phyloP scores from a whole-genome alignment of 2,888 invertebrate genomes.

The Metalampra italica region DNA sequence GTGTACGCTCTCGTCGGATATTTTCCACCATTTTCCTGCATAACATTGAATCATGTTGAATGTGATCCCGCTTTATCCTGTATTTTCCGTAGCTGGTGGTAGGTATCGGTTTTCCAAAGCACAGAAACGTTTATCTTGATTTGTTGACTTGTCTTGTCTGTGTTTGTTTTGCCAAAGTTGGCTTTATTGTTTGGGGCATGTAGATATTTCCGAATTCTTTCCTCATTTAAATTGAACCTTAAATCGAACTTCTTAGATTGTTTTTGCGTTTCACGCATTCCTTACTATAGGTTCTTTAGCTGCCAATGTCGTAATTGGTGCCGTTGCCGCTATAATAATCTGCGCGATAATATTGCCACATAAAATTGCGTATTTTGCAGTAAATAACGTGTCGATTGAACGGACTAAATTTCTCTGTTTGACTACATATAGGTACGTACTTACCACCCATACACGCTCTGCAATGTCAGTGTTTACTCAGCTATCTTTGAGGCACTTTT shows the following conservation, averaged over 20 bases:
- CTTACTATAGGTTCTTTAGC: too few species aligned
- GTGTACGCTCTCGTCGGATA: slow-evolving; percentile 1
- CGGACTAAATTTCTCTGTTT: slow-evolving; percentile 1
- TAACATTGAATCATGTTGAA: background rate
- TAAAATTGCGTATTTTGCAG: background rate
- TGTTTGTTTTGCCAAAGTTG: too few species aligned
- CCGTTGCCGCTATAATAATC: background rate
- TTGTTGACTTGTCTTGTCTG: too few species aligned
- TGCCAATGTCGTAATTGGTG: background rate
- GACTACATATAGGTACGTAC: background rate
- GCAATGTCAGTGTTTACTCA: background rate
- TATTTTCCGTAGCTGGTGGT: background rate
- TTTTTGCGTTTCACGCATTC: too few species aligned
- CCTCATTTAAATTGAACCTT: too few species aligned
- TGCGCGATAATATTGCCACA: background rate
- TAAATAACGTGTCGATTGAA: background rate
- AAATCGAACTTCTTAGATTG: too few species aligned
- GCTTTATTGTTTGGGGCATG: too few species aligned
- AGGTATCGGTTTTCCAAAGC: too few species aligned
- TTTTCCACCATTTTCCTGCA: slow-evolving; percentile 7
- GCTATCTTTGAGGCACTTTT: background rate
- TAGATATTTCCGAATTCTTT: too few species aligned
- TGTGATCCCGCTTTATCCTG: background rate
- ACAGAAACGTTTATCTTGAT: too few species aligned
- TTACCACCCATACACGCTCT: background rate